Conservation (phyloP, 2,888 invertebrate genomes). For the Anoplius nigerrimus region DNA sequence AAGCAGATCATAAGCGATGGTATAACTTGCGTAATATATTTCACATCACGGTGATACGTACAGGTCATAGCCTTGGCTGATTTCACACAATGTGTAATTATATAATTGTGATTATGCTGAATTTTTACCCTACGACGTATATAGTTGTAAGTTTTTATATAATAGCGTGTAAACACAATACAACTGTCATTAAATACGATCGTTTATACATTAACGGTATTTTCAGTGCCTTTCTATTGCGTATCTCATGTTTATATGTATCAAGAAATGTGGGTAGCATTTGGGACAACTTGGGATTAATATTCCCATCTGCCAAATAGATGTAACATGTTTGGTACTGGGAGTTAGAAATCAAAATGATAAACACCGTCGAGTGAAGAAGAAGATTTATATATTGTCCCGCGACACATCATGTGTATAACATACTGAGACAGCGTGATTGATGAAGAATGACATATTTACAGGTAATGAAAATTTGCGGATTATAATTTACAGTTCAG, state of each 20-base stretch:
- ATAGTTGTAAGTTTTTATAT: conserved; percentile 2
- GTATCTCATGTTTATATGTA: too few relatives aligned
- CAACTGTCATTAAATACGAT: conserved; percentile 1
- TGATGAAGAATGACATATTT: conserved; percentile 55
- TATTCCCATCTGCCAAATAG: too few relatives aligned
- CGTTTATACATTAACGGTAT: too few relatives aligned
- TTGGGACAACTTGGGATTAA: too few relatives aligned
- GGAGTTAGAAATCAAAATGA: conserved; percentile 19
- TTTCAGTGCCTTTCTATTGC: too few relatives aligned
- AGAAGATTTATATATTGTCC: conserved; percentile 43
- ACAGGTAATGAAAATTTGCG: conserved; percentile 58
- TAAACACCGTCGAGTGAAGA: conserved; percentile 25
- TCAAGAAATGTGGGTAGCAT: too few relatives aligned
- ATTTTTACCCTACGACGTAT: too few relatives aligned
- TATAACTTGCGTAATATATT: neutral
- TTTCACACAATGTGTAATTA: neutral
- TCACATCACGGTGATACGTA: neutral
- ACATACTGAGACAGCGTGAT: too few relatives aligned
- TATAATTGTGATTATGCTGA: conserved; percentile 7
- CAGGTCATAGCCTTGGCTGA: neutral
- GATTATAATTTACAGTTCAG: conserved; percentile 56
- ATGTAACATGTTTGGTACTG: too few relatives aligned
- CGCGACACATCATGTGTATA: conserved; percentile 21
- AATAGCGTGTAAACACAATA: neutral
- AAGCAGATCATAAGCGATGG: too few relatives aligned